These are phyloP conservation scores for Epistrophella euchroma DNA, from an alignment of 2,888 invertebrate genomes.

Conservation along the genomic window DNA sequence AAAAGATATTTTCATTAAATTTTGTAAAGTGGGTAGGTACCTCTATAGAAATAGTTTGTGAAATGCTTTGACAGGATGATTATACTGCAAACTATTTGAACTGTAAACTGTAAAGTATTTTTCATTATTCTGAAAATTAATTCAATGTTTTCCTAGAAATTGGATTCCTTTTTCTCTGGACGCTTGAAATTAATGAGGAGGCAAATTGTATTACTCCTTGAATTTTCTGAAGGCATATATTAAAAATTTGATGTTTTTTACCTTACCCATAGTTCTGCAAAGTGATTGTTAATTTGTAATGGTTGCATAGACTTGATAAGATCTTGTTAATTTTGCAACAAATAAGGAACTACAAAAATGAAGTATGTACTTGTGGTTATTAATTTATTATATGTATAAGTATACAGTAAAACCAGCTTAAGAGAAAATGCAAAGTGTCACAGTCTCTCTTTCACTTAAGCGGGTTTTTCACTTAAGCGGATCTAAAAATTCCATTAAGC, in stretches of 20 bases:
- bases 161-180: neutral
- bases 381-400: too few species aligned
- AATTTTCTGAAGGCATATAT: neutral
- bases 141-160: neutral
- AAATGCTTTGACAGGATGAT: neutral
- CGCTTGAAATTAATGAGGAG: neutral
- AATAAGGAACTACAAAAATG: too few species aligned
- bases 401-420: too few species aligned
- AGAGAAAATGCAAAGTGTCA: too few species aligned
- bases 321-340: neutral
- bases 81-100: neutral
- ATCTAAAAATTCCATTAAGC: too few species aligned
- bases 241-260: neutral
- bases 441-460: too few species aligned
- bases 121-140: constrained; percentile 5
- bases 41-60: neutral
- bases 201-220: neutral
- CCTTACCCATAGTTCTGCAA: too few species aligned
- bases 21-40: neutral
- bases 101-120: neutral
- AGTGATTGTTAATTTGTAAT: neutral
- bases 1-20: neutral
- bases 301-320: neutral
- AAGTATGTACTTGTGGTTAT: too few species aligned
- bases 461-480: too few species aligned